Base-by-base conservation (phyloP, 1,140 invertebrate genomes). In the Papilio helenus region DNA sequence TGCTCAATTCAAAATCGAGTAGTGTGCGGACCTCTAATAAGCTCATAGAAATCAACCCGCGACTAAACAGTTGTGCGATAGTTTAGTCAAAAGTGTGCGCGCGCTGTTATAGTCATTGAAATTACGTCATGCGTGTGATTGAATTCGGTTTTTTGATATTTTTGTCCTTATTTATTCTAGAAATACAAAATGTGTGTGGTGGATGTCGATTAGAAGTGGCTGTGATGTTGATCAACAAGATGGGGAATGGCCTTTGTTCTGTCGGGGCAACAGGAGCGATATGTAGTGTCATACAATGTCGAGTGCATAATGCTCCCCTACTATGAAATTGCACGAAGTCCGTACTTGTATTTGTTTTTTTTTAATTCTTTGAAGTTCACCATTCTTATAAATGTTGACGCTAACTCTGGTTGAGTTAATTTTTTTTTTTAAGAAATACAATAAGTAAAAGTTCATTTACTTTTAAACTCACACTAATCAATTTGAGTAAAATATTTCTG, bases 281-380 rank as follows among this genome's bases (percentile, higher is more conserved):
- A 85, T 90, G 83, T 84, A 89, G 89, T 79, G 82, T 79, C 85
- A 86, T 90, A 83, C 81, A 87, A 81, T 79, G 55, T 82, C 80
- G 79, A 79, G 86, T 89, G 87, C 87, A 88, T 88, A 61, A 29
- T 55, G 51, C 51, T 55, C 18, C 51, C 51, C 51, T 20, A 55
- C 51, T 20, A 20, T 9, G 7, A 5, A 1, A 55, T 8, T 55
- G 14, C 18, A 18, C 18, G 51, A 2, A 55, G n/a, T 0, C 51
- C 18, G 8, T 55, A 8, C 8, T 20, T n/a, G n/a, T 55, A 55
- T 55, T 8, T 18, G 51, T n/a, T 0, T 55, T 55, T 20, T 55
- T 55, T 2, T 1, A 55, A 8, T 55, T 20, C 5, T 55, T 55
- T 55, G 8, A 55, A 49, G 16, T 55, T 55, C 9, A 18, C n/a